Evolutionary conservation across 2,113 vertebrate genomes (phyloP), one percentile per base, ranked within the genome.

Genomic region (Nyctereutes procyonoides): DNA sequence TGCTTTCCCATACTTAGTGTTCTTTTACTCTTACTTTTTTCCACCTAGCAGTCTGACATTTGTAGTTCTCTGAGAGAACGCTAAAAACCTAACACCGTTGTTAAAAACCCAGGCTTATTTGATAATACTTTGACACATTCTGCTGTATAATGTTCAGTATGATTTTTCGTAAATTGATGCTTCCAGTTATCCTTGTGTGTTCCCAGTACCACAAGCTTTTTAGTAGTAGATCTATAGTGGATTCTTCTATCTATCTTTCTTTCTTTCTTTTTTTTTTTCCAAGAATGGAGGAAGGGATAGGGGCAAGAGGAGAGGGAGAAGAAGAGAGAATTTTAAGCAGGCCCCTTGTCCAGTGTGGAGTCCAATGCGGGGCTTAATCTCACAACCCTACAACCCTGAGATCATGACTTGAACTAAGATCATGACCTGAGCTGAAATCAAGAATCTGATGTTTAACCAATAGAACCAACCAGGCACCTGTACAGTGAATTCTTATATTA

Each of bases 21-120:
- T 91, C 65, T 90, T 95, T 81, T 58, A 58, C 35, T 81, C 14
- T 55, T 32, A 80, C 56, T 93, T 88, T 85, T 73, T 48, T 93
- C 19, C 55, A 7, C 73, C 28, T 71, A 88, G n/a, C 71, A 26
- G 35, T 38, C 81, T 82, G 65, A 74, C 13, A 51, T 56, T 65
- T 65, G 32, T 24, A 90, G 53, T 60, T 94, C 51, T 22, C 51
- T 58, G 14, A 86, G 17, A 93, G 58, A 79, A 92, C 5, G 24
- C 32, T 92, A n/a, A 58, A 88, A 90, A 28, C 69, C 4, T 58
- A 95, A 79, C 86, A 20, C 43, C 32, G 28, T 35, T 93, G 30
- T 38, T 92, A 83, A 93, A 80, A 93, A 56, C 15, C 9, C 82
- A 86, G 8, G 10, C 55, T 74, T 80, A 32, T 81, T 85, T 94